These are phyloP conservation scores for Pipistrellus pipistrellus DNA, from an alignment of 2,797 vertebrate genomes.

Conservation along the genomic window DNA sequence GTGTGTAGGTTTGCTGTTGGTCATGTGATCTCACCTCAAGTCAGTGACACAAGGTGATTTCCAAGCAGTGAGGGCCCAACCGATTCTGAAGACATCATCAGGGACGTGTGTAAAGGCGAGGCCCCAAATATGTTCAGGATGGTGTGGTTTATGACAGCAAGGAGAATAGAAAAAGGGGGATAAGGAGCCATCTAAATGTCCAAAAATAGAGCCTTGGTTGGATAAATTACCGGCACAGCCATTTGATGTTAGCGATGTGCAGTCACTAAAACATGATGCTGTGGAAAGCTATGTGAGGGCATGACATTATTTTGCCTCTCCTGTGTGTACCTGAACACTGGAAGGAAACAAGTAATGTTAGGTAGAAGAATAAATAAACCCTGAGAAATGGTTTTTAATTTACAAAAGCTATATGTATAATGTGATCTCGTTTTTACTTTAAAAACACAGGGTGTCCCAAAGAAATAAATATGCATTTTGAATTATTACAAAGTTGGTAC, in stretches of 20 bases:
- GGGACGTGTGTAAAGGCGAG: not conserved
- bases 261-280: not conserved
- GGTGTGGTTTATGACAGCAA: not conserved
- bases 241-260: not conserved
- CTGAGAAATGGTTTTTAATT: not conserved
- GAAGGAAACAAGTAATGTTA: not conserved
- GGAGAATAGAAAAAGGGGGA: no score
- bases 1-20: conserved; percentile 37
- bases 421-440: not conserved
- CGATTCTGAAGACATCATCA: not conserved
- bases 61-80: conserved; percentile 8
- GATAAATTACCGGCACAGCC: not conserved
- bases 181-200: not conserved
- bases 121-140: conserved; percentile 1
- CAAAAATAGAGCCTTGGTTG: not conserved
- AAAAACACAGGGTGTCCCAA: not conserved
- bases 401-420: not conserved
- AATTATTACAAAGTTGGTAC: no score
- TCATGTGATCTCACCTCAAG: conserved; percentile 15
- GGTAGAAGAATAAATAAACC: not conserved
- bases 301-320: not conserved
- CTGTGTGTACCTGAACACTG: no score
- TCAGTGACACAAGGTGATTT: conserved; percentile 32
- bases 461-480: no score
- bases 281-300: not conserved